A percentile compares a stretch with the other conserved stretches of the same genome.
These are phyloP conservation scores for Cydia pomonella DNA, from an alignment of 1,140 invertebrate species.

Conservation along the genomic window DNA sequence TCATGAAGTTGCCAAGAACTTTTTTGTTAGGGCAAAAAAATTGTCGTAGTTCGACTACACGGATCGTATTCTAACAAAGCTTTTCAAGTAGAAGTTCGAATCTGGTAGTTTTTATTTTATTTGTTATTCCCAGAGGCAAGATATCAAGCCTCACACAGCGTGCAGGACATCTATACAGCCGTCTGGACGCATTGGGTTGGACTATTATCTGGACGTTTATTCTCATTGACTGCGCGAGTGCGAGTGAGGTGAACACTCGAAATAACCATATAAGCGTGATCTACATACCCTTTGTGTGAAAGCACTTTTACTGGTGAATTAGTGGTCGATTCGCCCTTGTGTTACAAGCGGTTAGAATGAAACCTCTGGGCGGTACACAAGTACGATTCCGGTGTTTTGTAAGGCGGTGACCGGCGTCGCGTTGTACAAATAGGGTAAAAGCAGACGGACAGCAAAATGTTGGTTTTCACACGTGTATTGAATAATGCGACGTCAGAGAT, in stretches of 20 bases:
- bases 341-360: background rate
- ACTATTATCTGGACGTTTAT: background rate
- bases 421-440: slow-evolving; percentile 11
- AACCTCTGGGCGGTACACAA: background rate
- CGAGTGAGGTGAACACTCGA: background rate
- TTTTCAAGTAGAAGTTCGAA: background rate
- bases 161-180: slow-evolving; percentile 10
- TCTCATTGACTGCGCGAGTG: background rate
- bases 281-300: background rate
- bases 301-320: background rate
- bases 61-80: background rate
- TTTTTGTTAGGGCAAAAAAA: background rate
- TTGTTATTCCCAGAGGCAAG: background rate
- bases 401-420: slow-evolving; percentile 10
- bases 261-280: background rate
- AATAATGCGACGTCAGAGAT: background rate
- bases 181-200: slow-evolving; percentile 8
- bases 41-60: background rate
- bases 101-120: slow-evolving; percentile 23
- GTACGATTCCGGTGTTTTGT: background rate
- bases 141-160: slow-evolving; percentile 8
- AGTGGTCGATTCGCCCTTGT: background rate
- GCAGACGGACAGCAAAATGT: slow-evolving; percentile 1
- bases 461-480: slow-evolving; percentile 4
- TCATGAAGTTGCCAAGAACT: background rate